These are phyloP conservation scores for Elaphurus davidianus DNA, from an alignment of 2,113 vertebrate genomes.

Conservation along the genomic window DNA sequence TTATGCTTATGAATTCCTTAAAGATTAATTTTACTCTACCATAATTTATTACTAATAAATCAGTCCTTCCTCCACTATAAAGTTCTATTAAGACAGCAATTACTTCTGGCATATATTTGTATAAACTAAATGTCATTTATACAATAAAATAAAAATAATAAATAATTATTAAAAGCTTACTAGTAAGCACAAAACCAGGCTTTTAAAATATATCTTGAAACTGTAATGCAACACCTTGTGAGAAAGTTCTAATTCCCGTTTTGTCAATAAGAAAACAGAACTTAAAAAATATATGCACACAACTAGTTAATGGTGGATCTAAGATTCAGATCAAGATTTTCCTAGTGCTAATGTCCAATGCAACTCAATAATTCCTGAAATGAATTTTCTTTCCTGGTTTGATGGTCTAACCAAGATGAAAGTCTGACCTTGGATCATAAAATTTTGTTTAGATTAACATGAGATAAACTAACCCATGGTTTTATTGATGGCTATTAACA, in stretches of 20 bases:
- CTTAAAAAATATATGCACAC: background rate
- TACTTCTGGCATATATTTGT: background rate
- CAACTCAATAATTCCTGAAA: background rate
- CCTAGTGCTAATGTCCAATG: background rate
- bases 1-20: constrained; percentile 28
- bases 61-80: background rate
- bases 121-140: background rate
- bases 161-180: background rate
- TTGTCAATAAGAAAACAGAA: background rate
- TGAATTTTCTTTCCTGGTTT: background rate
- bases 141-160: background rate
- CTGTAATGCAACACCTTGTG: background rate
- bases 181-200: background rate
- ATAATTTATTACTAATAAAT: constrained; percentile 52
- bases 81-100: constrained; percentile 1
- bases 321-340: background rate
- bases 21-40: constrained; percentile 45
- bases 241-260: background rate
- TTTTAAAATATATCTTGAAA: background rate
- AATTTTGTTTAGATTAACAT: constrained; percentile 57
- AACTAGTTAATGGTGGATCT: background rate
- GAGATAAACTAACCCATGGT: constrained; percentile 16
- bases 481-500: constrained; percentile 56
- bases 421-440: constrained; percentile 32
- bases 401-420: constrained; percentile 31